Percentiles rank a stretch among this genome's conserved stretches.
These are phyloP conservation scores for Pogonomyrmex barbatus DNA, from an alignment of 1,140 invertebrate genomes.

Conservation along the genomic window DNA sequence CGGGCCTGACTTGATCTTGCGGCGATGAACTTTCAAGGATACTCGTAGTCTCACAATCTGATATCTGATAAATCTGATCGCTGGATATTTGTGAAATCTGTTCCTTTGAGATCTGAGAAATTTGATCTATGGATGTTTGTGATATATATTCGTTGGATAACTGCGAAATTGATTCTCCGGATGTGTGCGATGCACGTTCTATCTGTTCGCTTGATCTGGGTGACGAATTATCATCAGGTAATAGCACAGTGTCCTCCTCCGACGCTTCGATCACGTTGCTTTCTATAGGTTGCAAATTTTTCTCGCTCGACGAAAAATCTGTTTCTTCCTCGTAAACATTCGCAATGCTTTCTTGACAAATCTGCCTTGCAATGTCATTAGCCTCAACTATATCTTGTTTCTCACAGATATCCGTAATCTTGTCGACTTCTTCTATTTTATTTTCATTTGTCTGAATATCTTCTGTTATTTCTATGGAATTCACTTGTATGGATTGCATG, in stretches of 20 bases:
- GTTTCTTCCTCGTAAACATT: constrained; percentile 64
- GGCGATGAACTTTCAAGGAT: constrained; percentile 71
- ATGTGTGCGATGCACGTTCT: constrained; percentile 75
- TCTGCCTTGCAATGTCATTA: constrained; percentile 44
- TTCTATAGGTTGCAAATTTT: constrained; percentile 56
- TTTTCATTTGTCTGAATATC: constrained; percentile 67
- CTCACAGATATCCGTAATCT: constrained; percentile 61
- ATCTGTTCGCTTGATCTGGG: constrained; percentile 72
- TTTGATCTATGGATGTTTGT: constrained; percentile 76
- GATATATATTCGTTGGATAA: constrained; percentile 72
- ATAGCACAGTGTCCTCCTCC: constrained; percentile 77
- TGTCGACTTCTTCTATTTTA: constrained; percentile 65
- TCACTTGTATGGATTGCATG: constrained; percentile 63
- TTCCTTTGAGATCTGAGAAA: constrained; percentile 76
- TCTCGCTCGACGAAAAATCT: constrained; percentile 62
- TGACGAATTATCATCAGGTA: constrained; percentile 78
- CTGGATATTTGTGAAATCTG: constrained; percentile 76
- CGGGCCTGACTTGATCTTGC: constrained; percentile 70
- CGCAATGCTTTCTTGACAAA: constrained; percentile 61
- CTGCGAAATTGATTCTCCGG: constrained; percentile 71
- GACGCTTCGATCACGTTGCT: constrained; percentile 66
- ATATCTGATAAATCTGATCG: constrained; percentile 79
- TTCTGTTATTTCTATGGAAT: constrained; percentile 61
- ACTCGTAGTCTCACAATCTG: constrained; percentile 77
- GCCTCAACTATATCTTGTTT: constrained; percentile 59